These are phyloP conservation scores for Cygnus buccinator DNA, from an alignment of 2,113 vertebrate species.

Conservation along the genomic window DNA sequence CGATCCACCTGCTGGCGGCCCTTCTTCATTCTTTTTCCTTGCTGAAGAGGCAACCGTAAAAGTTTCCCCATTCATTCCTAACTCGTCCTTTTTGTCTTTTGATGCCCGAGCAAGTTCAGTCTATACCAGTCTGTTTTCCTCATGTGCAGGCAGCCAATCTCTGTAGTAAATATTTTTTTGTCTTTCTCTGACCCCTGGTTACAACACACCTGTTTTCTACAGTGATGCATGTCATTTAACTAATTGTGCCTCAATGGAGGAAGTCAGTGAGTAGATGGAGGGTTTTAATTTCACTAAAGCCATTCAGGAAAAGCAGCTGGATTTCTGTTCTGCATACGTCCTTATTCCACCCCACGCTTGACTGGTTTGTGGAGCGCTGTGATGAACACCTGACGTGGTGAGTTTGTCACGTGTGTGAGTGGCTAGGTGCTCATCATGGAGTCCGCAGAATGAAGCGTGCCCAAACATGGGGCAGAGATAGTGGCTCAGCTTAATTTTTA, in stretches of 20 bases:
- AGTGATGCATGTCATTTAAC: not conserved
- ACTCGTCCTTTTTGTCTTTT: not conserved
- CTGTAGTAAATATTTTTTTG: slow-evolving; percentile 9
- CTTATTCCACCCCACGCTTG: not conserved
- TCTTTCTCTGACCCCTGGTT: not conserved
- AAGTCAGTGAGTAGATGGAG: not conserved
- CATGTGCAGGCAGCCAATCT: not conserved
- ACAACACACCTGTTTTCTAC: slow-evolving; percentile 2
- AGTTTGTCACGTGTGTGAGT: not conserved
- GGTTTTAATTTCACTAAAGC: slow-evolving; percentile 23
- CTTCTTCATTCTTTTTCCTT: not conserved
- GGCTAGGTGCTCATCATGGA: not conserved
- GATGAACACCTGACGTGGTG: not conserved
- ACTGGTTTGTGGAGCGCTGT: not conserved
- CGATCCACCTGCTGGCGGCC: not conserved
- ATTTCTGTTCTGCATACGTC: not conserved
- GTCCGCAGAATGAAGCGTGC: not conserved
- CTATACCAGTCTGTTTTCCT: not conserved
- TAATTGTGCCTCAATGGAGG: slow-evolving; percentile 4
- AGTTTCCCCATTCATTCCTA: not conserved
- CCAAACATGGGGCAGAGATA: not conserved
- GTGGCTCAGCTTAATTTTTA: not conserved
- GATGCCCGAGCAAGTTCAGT: not conserved
- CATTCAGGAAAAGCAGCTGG: slow-evolving; percentile 6
- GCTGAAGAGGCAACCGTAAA: not conserved